phyloP scores from a whole-genome alignment of 30 jellyfish, hydroid and myxozoan species.

The Hydractinia symbiolongicarpus region DNA sequence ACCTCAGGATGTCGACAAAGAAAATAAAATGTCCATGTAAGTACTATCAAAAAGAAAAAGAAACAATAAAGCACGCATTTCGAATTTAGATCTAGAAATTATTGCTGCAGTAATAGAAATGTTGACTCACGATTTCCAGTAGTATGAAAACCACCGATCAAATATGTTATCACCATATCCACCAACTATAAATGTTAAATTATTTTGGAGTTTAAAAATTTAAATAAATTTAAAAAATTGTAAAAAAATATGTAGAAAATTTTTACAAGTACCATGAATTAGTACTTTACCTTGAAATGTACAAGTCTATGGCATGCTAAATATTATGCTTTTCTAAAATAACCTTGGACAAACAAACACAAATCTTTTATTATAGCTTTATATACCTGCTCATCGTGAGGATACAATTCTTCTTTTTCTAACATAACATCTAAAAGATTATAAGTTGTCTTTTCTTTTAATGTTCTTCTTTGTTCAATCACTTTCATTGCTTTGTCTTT shows the following conservation, averaged over 20 bases:
- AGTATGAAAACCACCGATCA: constrained; percentile 87
- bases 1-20: constrained; percentile 56
- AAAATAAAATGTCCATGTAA: constrained; percentile 66
- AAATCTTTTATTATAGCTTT: background rate
- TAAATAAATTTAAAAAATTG: too few species aligned
- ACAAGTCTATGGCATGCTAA: too few species aligned
- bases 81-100: background rate
- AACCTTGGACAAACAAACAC: background rate
- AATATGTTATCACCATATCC: constrained; percentile 54
- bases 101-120: background rate
- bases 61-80: background rate
- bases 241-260: too few species aligned
- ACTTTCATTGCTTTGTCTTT: constrained; percentile 30
- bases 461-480: constrained; percentile 32
- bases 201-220: too few species aligned
- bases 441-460: constrained; percentile 29
- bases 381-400: constrained; percentile 50
- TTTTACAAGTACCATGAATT: too few species aligned
- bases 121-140: constrained; percentile 76
- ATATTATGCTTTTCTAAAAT: background rate
- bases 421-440: constrained; percentile 51
- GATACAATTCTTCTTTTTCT: constrained; percentile 48
- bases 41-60: constrained; percentile 25
- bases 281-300: too few species aligned
- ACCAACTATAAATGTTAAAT: constrained; percentile 32